phyloP scores from a whole-genome alignment of 1,140 invertebrate genomes.

The Drosophila parabipectinata region DNA sequence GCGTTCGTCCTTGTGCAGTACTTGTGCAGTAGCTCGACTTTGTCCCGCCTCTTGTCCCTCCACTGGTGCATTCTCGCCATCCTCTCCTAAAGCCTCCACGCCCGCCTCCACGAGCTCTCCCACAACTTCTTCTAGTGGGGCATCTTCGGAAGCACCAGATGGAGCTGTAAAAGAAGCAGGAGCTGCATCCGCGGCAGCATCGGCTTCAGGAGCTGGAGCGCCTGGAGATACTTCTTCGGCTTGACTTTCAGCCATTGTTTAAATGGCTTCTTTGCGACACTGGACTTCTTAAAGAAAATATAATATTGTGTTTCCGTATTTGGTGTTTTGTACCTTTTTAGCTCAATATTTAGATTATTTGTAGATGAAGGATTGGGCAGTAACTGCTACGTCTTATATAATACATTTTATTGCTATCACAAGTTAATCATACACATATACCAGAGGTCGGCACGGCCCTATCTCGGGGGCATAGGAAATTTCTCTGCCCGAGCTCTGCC shows the following conservation, averaged over 20 bases:
- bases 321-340: neutral
- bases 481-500: too few relatives aligned
- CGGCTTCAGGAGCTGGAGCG: neutral
- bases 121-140: neutral
- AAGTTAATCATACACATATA: slow-evolving; percentile 75
- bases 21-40: neutral
- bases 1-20: neutral
- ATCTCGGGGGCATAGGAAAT: too few relatives aligned
- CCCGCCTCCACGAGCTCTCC: neutral
- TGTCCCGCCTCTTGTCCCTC: neutral
- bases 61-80: neutral
- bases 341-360: neutral
- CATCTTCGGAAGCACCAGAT: neutral
- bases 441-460: too few relatives aligned
- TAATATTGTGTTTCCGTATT: neutral
- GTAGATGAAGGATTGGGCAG: neutral
- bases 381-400: slow-evolving; percentile 33
- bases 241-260: slow-evolving; percentile 17
- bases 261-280: neutral
- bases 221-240: slow-evolving; percentile 1
- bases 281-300: neutral
- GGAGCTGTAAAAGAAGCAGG: neutral
- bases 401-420: slow-evolving; percentile 77
- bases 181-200: neutral
- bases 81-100: neutral